Percentiles rank a stretch among this genome's conserved stretches.
Conservation (phyloP, 2,797 vertebrate species). For the Gephyroberyx darwinii region DNA sequence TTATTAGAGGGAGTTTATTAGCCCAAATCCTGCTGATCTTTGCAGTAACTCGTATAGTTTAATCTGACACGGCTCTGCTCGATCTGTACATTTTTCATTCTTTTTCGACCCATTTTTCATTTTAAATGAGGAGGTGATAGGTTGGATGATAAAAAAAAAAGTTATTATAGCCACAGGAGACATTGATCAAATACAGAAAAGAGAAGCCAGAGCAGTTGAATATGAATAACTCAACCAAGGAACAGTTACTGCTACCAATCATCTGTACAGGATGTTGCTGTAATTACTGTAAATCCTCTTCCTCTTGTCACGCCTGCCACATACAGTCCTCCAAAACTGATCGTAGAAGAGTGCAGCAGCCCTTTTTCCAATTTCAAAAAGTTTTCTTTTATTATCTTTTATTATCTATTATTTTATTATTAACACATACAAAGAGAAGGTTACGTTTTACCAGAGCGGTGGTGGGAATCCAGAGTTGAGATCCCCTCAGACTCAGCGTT, state of each 20-base stretch:
- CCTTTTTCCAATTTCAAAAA: background rate
- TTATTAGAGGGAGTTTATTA: constrained; percentile 55
- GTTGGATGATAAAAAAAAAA: background rate
- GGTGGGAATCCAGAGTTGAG: constrained; percentile 84
- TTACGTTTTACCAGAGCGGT: constrained; percentile 90
- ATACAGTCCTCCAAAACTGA: background rate
- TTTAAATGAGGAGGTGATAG: constrained; percentile 13
- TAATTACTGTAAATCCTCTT: background rate
- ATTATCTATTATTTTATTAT: too few species aligned
- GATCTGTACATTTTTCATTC: constrained; percentile 44
- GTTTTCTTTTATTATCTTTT: too few species aligned
- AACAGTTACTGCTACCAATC: background rate
- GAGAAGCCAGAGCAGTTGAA: background rate
- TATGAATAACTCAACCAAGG: too few species aligned
- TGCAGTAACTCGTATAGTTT: constrained; percentile 34
- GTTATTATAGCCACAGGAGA: background rate
- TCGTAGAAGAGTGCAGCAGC: too few species aligned
- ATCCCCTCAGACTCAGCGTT: constrained; percentile 84
- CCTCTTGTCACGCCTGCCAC: background rate
- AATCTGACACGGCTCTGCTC: constrained; percentile 16
- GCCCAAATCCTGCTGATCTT: constrained; percentile 45
- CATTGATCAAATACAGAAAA: background rate
- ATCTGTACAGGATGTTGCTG: background rate
- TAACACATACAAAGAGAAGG: too few species aligned
- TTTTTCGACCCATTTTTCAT: constrained; percentile 12